These are phyloP conservation scores for Chelonoidis abingdonii DNA, from an alignment of 2,113 vertebrate species.

Conservation along the genomic window DNA sequence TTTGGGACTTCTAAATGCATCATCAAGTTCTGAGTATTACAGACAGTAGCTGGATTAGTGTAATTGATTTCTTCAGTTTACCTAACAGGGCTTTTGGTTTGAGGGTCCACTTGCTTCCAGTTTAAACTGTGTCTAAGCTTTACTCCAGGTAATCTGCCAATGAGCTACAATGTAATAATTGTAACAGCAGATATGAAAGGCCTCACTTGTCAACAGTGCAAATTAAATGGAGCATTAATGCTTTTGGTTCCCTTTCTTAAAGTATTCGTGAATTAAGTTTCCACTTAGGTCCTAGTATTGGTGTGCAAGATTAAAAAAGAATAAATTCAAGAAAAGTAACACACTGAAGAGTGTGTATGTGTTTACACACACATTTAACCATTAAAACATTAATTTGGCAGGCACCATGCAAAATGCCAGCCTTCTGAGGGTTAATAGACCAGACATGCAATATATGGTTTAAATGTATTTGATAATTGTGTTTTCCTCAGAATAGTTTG, in stretches of 20 bases:
- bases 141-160: constrained; percentile 26
- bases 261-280: neutral
- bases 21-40: neutral
- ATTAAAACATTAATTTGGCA: constrained; percentile 38
- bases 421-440: constrained; percentile 26
- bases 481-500: neutral
- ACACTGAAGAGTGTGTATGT: neutral
- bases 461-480: neutral
- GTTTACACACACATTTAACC: neutral
- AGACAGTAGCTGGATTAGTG: constrained; percentile 53
- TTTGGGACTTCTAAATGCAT: constrained; percentile 22
- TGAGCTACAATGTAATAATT: constrained; percentile 37
- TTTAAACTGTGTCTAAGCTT: neutral
- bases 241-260: constrained; percentile 31
- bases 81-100: constrained; percentile 58
- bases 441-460: neutral
- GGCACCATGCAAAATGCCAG: neutral
- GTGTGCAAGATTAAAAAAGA: constrained; percentile 31
- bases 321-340: constrained; percentile 4
- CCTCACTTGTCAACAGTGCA: constrained; percentile 11
- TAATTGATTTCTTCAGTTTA: constrained; percentile 70
- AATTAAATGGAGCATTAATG: constrained; percentile 45
- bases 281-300: constrained; percentile 25
- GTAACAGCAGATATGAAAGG: constrained; percentile 30
- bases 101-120: constrained; percentile 29